Evolutionary conservation across 2,113 vertebrate genomes (phyloP).

Genomic region (Ictalurus furcatus): DNA sequence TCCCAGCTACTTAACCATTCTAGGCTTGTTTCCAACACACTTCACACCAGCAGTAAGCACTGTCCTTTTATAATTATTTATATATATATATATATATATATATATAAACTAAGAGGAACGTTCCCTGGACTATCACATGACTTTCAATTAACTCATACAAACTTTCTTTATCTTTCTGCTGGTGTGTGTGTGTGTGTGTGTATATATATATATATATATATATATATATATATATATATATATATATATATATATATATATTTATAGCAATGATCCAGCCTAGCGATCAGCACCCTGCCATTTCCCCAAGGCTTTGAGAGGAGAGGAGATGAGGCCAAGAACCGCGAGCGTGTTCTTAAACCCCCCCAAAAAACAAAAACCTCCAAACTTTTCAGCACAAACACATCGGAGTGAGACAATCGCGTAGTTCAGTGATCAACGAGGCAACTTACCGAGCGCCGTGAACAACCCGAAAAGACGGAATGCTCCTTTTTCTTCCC

Average conservation of each 20-base stretch:
- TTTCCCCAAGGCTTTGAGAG: too few relatives aligned
- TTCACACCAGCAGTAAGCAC: background rate
- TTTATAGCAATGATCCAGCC: background rate
- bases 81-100: too few relatives aligned
- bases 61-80: too few relatives aligned
- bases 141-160: background rate
- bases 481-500: constrained; percentile 11
- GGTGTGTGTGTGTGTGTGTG: too few relatives aligned
- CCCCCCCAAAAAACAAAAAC: background rate
- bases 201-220: background rate
- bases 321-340: background rate
- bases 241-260: background rate
- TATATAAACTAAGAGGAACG: too few relatives aligned
- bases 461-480: background rate
- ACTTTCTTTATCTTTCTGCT: background rate
- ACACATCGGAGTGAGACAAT: background rate
- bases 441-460: constrained; percentile 20
- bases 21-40: background rate
- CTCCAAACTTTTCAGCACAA: background rate
- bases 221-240: background rate
- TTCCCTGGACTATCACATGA: background rate
- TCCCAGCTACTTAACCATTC: background rate
- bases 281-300: background rate
- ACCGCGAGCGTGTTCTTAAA: background rate
- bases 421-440: too few relatives aligned